phyloP scores from a whole-genome alignment of 2,113 vertebrate species.

The Lathamus discolor region DNA sequence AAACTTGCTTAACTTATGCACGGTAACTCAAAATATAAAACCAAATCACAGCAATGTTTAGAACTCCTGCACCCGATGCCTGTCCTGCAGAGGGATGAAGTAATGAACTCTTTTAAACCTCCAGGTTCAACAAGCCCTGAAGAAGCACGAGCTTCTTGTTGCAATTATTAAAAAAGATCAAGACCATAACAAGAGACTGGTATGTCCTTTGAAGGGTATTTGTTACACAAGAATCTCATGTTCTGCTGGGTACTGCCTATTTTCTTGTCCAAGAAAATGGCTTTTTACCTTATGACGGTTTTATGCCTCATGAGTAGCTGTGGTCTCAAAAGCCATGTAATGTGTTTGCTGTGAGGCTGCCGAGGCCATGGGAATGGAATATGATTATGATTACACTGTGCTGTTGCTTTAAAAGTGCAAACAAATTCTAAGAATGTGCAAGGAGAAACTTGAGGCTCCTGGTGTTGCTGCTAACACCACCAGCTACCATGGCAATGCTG shows the following conservation, averaged over 20 bases:
- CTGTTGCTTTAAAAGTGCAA: background rate
- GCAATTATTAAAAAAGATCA: conserved; percentile 85
- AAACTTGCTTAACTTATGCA: background rate
- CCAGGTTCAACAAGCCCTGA: conserved; percentile 88
- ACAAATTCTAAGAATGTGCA: background rate
- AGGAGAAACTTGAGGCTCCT: background rate
- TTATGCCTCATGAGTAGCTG: background rate
- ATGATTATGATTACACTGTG: background rate
- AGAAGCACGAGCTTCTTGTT: conserved; percentile 85
- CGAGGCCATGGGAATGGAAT: background rate
- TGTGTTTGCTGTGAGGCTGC: background rate
- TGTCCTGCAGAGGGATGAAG: background rate
- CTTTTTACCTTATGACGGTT: background rate
- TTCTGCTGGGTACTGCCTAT: background rate
- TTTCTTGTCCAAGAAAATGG: background rate
- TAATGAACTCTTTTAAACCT: background rate
- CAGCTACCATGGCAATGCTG: background rate
- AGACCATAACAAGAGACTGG: conserved; percentile 88
- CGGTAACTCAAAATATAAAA: background rate
- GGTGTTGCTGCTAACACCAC: background rate
- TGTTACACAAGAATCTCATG: background rate
- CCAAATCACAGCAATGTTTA: background rate
- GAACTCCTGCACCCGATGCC: background rate
- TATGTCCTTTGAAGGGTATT: conserved; percentile 64
- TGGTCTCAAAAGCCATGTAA: background rate